These are phyloP conservation scores for Lepidochitona cinerea DNA, from an alignment of 2,888 invertebrate genomes.

Conservation along the genomic window DNA sequence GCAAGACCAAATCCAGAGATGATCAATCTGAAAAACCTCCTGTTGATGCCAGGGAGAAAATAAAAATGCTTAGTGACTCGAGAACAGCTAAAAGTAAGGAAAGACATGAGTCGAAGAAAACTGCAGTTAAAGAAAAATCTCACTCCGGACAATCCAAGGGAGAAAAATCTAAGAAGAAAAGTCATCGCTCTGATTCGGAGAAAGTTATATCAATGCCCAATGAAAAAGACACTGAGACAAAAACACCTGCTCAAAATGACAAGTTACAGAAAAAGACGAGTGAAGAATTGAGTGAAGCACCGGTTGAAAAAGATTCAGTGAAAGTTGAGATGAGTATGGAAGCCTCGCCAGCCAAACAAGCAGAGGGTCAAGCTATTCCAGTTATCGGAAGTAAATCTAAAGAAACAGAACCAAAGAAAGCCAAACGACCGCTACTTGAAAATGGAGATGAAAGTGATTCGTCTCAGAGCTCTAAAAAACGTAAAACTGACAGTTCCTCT, in stretches of 20 bases:
- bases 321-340: background rate
- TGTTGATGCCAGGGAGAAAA: background rate
- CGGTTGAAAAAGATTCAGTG: background rate
- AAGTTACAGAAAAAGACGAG: conserved; percentile 5
- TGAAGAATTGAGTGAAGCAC: conserved; percentile 43
- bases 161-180: conserved; percentile 54
- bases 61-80: background rate
- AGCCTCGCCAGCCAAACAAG: background rate
- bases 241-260: background rate
- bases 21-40: background rate
- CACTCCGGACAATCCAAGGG: conserved; percentile 71
- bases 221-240: background rate
- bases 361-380: conserved; percentile 9
- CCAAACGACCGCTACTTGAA: background rate
- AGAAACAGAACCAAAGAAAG: background rate
- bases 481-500: background rate
- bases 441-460: background rate
- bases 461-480: background rate
- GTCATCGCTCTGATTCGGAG: conserved; percentile 21
- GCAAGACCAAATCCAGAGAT: background rate
- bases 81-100: background rate
- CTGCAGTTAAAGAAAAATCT: conserved; percentile 68
- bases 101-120: conserved; percentile 14
- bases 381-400: background rate
- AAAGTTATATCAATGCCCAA: conserved; percentile 2